These are phyloP conservation scores for Ceratina japonica DNA, from an alignment of 1,140 invertebrate species.

Conservation along the genomic window DNA sequence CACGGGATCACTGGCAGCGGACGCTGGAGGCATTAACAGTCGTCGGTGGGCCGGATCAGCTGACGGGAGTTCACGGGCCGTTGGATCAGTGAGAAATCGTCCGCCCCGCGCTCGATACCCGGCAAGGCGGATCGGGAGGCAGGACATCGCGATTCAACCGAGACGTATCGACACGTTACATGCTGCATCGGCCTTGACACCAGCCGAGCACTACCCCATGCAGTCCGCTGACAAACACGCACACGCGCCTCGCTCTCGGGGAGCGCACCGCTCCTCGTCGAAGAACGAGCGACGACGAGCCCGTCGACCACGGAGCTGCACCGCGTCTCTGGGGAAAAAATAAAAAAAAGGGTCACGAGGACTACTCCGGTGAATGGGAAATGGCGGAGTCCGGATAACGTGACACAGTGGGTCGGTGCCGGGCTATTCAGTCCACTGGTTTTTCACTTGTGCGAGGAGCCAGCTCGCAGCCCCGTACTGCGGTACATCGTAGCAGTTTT, in stretches of 20 bases:
- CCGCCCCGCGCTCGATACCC: not conserved
- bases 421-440: slow-evolving; percentile 10
- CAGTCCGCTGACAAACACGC: not conserved
- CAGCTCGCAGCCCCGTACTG: slow-evolving; percentile 72
- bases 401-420: not conserved
- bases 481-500: slow-evolving; percentile 74
- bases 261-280: not conserved
- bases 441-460: slow-evolving; percentile 56
- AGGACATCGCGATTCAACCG: not conserved
- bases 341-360: not conserved
- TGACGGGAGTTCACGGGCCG: too few relatives aligned
- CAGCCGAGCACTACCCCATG: not conserved
- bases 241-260: not conserved
- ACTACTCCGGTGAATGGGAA: slow-evolving; percentile 11
- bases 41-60: too few relatives aligned
- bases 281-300: too few relatives aligned
- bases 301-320: too few relatives aligned
- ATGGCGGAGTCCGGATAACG: slow-evolving; percentile 33
- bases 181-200: slow-evolving; percentile 60
- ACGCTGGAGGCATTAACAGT: too few relatives aligned
- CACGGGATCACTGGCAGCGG: too few relatives aligned
- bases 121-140: not conserved
- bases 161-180: slow-evolving; percentile 10
- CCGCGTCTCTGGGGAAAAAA: not conserved
- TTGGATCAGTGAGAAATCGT: too few relatives aligned